Evolutionary conservation across 2,113 vertebrate genomes (phyloP), one percentile per base, ranked within the genome.

Genomic region (Psilopogon haemacephalus): DNA sequence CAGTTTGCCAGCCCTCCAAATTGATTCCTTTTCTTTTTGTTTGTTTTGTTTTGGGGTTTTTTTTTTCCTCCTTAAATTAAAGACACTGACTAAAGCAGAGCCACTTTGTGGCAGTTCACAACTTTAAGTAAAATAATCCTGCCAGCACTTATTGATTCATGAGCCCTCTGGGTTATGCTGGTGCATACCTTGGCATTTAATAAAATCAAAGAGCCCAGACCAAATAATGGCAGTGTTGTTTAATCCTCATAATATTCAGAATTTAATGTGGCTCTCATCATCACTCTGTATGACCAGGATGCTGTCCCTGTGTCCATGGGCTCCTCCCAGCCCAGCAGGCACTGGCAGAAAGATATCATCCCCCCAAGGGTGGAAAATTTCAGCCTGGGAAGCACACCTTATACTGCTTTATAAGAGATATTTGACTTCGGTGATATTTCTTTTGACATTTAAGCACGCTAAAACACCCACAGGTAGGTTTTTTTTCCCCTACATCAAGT

Each of bases 131-230:
- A 79, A 93, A 92, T 54, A 52, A 90, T 5, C 59, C 82, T 93
- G 86, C 84, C 78, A 92, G 56, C 35, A 12, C 13, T 94, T 81
- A 62, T 8, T 91, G 89, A 93, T 94, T 87, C 83, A 60, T 26
- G 35, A 74, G 64, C 26, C 27, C 62, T 70, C 46, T 2, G 10
- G 73, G 72, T 48, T 71, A 5, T 46, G 56, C 59, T 60, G 84
- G 85, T 35, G 9, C 33, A 19, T 37, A 40, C 37, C 81, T 76
- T 92, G 90, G 82, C 48, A 75, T 63, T 86, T 69, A 84, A 91
- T 69, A 37, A 70, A 64, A 85, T 68, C 35, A 81, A 86, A 55
- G 54, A 83, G 63, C 84, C 50, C 35, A 5, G 54, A 63, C 69
- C 71, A 59, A 83, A 56, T 46, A 2, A 38, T 9, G 5, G 33